Evolutionary conservation across 2,113 vertebrate genomes (phyloP).

Genomic region (Uria lomvia): DNA sequence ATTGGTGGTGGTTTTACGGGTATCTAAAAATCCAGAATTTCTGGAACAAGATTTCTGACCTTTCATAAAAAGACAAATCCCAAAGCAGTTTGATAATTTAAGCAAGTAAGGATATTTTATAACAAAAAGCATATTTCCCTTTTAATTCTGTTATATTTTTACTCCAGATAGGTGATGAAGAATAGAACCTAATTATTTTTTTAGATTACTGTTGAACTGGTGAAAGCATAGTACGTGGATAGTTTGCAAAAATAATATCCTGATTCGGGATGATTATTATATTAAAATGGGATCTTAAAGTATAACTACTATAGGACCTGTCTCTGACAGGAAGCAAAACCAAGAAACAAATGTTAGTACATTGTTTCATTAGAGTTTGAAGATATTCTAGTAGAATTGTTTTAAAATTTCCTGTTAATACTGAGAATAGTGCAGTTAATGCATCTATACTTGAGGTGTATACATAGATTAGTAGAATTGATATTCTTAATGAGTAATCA

Average conservation of each 20-base stretch:
- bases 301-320: not conserved
- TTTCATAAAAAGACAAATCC: not conserved
- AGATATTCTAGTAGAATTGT: not conserved
- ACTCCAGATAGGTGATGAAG: not conserved
- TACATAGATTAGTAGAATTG: not conserved
- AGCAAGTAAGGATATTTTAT: not conserved
- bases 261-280: not conserved
- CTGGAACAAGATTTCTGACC: not conserved
- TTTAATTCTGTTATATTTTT: not conserved
- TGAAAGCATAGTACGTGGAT: not conserved
- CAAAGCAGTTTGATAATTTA: not conserved
- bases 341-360: not conserved
- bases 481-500: not conserved
- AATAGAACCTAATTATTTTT: not conserved
- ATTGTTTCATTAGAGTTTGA: not conserved
- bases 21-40: not conserved
- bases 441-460: not conserved
- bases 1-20: not conserved
- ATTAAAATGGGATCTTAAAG: not conserved
- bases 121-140: not conserved
- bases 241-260: not conserved
- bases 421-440: not conserved
- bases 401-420: not conserved
- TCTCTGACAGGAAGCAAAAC: not conserved
- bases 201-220: not conserved